phyloP scores from a whole-genome alignment of 1,140 invertebrate species.

The Rhyacophila brunnea region DNA sequence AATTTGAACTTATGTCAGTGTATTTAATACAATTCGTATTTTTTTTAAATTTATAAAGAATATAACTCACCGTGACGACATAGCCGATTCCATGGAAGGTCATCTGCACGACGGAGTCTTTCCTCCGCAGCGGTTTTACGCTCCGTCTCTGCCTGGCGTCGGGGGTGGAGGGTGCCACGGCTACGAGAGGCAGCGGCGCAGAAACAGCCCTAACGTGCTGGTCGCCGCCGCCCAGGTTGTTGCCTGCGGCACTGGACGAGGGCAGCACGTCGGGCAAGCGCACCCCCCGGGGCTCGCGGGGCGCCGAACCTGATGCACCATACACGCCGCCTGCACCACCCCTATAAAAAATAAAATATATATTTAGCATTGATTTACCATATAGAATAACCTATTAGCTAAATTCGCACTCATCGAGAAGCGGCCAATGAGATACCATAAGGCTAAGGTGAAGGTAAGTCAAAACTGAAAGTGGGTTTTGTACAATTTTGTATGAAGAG shows the following conservation, averaged over 20 bases:
- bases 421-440: no score
- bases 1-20: no score
- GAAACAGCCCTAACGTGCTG: constrained; percentile 39
- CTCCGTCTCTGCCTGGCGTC: constrained; percentile 47
- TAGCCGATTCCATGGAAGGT: constrained; percentile 66
- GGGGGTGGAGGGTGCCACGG: constrained; percentile 41
- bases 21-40: background rate
- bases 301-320: constrained; percentile 52
- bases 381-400: no score
- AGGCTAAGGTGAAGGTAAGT: no score
- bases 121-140: constrained; percentile 49
- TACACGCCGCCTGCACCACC: constrained; percentile 39
- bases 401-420: no score
- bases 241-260: constrained; percentile 26
- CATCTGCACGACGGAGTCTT: constrained; percentile 69
- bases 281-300: constrained; percentile 52
- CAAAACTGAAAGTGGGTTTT: no score
- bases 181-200: constrained; percentile 38
- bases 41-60: constrained; percentile 7
- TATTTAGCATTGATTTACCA: no score
- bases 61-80: constrained; percentile 67
- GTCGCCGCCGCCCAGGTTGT: constrained; percentile 38
- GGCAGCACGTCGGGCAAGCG: constrained; percentile 55
- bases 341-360: constrained; percentile 14
- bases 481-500: no score